phyloP scores from a whole-genome alignment of 2,888 invertebrate species.

The Scelioninae gen. 2 region DNA sequence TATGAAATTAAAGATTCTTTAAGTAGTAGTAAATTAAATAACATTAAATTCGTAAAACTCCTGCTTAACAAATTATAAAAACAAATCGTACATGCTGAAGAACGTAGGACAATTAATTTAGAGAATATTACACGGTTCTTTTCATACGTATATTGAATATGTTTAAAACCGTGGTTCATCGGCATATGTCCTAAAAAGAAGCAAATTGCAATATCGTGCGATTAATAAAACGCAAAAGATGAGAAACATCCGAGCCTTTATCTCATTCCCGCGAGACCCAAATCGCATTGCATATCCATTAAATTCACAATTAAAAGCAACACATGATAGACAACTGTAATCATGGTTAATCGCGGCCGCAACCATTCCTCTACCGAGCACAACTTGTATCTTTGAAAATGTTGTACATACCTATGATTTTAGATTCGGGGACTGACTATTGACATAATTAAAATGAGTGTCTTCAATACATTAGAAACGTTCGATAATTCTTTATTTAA shows the following conservation, averaged over 20 bases:
- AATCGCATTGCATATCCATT: slow-evolving; percentile 12
- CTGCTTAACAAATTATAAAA: too few species aligned
- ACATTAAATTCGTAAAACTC: too few species aligned
- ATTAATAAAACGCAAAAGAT: slow-evolving; percentile 15
- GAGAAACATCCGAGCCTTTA: neutral
- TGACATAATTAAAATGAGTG: slow-evolving; percentile 51
- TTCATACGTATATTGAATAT: neutral
- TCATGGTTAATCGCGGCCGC: slow-evolving; percentile 40
- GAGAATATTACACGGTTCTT: too few species aligned
- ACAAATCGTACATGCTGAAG: too few species aligned
- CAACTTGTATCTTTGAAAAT: slow-evolving; percentile 38
- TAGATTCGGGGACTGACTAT: slow-evolving; percentile 47
- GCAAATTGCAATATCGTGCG: slow-evolving; percentile 51
- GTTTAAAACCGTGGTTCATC: neutral
- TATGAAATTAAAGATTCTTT: too few species aligned
- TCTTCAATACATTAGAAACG: slow-evolving; percentile 51
- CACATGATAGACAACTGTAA: slow-evolving; percentile 6
- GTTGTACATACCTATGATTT: slow-evolving; percentile 62
- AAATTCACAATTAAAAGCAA: slow-evolving; percentile 3
- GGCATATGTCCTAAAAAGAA: slow-evolving; percentile 26
- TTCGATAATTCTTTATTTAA: slow-evolving; percentile 54
- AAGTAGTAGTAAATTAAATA: too few species aligned
- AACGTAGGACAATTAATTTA: too few species aligned
- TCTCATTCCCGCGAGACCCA: slow-evolving; percentile 17
- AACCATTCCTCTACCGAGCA: slow-evolving; percentile 54